Percentiles rank a stretch among this genome's conserved stretches.
Evolutionary conservation across 2,797 vertebrate species (phyloP).

Genomic region (Iguana delicatissima): DNA sequence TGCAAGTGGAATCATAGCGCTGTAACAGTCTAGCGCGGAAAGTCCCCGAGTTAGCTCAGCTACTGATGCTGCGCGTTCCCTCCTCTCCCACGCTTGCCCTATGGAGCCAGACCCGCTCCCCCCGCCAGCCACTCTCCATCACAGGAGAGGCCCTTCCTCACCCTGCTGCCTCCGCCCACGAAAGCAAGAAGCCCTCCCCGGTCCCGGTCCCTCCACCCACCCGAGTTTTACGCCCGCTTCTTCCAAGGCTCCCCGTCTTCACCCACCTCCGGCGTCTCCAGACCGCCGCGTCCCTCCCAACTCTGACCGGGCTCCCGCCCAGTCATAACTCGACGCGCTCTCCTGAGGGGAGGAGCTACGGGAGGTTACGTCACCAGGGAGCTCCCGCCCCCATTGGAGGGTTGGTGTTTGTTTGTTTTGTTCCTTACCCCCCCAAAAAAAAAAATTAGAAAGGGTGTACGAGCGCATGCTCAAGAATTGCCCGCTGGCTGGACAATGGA

Average conservation of each 20-base stretch:
- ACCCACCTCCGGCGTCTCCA: conserved; percentile 4
- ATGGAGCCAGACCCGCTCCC: neutral
- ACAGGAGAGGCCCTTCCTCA: neutral
- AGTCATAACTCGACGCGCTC: neutral
- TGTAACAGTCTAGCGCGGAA: too few relatives aligned
- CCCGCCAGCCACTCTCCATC: neutral
- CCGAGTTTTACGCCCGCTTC: neutral
- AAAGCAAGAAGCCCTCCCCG: neutral
- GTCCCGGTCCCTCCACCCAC: neutral
- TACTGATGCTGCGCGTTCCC: too few relatives aligned
- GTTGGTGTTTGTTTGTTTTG: neutral
- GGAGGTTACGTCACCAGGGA: neutral
- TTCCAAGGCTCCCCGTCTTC: neutral
- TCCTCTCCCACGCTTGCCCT: neutral
- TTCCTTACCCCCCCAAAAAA: too few relatives aligned
- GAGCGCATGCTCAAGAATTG: conserved; percentile 20
- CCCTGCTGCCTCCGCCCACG: neutral
- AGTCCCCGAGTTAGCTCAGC: neutral
- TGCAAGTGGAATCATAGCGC: too few relatives aligned
- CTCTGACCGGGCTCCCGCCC: neutral
- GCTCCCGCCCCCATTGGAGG: neutral
- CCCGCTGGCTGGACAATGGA: neutral
- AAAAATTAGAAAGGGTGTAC: neutral
- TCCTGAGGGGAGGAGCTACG: neutral
- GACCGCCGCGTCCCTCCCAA: neutral